Conservation (phyloP, 2,113 vertebrate species). For the Corvus hawaiiensis region DNA sequence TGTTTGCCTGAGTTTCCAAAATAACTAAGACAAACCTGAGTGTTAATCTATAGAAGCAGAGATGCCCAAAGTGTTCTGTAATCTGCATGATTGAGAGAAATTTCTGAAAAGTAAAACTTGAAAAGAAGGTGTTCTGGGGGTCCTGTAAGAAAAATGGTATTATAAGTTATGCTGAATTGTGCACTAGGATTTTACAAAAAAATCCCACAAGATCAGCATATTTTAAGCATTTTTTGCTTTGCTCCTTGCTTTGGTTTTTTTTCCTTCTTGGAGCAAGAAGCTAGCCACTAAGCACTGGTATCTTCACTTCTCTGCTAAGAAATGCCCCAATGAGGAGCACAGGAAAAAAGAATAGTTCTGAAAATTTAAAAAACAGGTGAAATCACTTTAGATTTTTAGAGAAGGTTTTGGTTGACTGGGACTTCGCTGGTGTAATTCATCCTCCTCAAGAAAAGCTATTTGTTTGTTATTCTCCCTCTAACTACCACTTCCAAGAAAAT, state of each 20-base stretch:
- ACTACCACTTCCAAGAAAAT: constrained; percentile 15
- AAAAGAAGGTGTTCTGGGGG: not conserved
- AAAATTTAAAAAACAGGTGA: not conserved
- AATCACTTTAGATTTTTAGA: not conserved
- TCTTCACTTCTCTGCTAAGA: not conserved
- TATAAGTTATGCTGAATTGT: rapidly evolving
- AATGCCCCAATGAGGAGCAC: not conserved
- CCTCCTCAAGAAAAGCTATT: not conserved
- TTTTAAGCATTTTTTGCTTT: not conserved
- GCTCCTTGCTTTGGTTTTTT: not conserved
- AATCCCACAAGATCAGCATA: not conserved
- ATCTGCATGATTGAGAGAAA: not conserved
- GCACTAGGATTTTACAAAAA: not conserved
- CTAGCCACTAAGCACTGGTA: not conserved
- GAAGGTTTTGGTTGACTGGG: not conserved
- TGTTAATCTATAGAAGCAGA: not conserved
- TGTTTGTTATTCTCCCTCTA: not conserved
- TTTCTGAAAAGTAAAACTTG: not conserved
- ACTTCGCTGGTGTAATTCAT: not conserved
- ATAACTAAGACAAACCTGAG: not conserved
- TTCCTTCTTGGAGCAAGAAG: not conserved
- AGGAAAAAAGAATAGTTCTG: not conserved
- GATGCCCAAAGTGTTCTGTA: not conserved
- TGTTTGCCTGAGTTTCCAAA: not conserved
- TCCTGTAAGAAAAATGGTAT: not conserved